Evolutionary conservation across 2,888 invertebrate genomes (phyloP), one percentile per base, ranked within the genome.

Genomic region (Apotomis turbidana): DNA sequence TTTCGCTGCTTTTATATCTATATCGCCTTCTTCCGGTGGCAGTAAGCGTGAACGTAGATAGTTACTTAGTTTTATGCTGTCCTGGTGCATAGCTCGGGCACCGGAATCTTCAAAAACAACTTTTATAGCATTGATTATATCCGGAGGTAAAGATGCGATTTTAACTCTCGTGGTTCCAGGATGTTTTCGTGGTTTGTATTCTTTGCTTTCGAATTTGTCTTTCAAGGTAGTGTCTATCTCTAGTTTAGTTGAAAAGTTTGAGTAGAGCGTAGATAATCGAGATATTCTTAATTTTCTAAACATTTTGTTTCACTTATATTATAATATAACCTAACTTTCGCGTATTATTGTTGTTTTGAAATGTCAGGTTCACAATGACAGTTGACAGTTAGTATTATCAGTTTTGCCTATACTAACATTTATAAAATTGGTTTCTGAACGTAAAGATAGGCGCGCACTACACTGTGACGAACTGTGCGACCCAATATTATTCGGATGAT

Each of bases 101-200:
- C 95, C 95, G 71, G 93, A 87, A 84, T 96, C 96, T 79, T 93
- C 89, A 76, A 93, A 81, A 76, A 95, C 88, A 58, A 88, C 87
- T 78, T 90, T 81, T 12, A 96, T 94, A 3, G 96, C 94, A 36
- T 94, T 89, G 38, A 91, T 83, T 72, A 97, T 93, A 72, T 95
- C 91, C 0, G 93, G 86, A 0, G 97, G 97, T 12, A 97, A 81
- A 3, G 85, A 75, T 0, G 95, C 90, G 2, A 91, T 82, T 78
- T 90, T 94, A 0, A 93, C 86, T 75, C 93, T 93, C 1, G 95
- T 87, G 61, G 95, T 93, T 41, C 97, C 97, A 0, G 97, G 96
- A 89, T 97, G 97, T 72, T 95, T 94, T 67, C 95, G 94, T 0
- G 96, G 95, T 84, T 96, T 96, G 74, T 87, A 89, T 71, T 94